phyloP scores from a whole-genome alignment of 2,888 invertebrate species.

The Xylophagus ater region DNA sequence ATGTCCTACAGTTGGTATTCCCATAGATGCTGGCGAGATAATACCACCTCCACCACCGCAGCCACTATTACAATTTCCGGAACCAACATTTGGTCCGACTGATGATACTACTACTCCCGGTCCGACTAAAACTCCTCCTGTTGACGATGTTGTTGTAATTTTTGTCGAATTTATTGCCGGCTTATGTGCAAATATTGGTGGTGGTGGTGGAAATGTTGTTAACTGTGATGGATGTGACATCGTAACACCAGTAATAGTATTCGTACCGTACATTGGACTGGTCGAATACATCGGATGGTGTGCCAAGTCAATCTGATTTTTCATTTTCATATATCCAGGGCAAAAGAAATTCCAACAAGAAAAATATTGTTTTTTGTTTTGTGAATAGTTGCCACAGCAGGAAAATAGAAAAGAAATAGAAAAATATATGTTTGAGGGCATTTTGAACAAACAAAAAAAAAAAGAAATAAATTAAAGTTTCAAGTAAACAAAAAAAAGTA shows the following conservation, averaged over 20 bases:
- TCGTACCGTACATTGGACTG: constrained; percentile 36
- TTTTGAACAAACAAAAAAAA: too few relatives aligned
- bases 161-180: constrained; percentile 23
- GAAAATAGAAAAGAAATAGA: too few relatives aligned
- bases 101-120: neutral
- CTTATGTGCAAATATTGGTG: constrained; percentile 33
- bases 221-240: constrained; percentile 40
- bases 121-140: neutral
- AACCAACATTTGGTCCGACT: too few relatives aligned
- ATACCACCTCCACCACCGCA: constrained; percentile 15
- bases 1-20: constrained; percentile 10
- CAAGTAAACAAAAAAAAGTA: too few relatives aligned
- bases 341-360: too few relatives aligned
- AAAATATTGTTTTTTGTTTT: too few relatives aligned
- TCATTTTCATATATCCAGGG: too few relatives aligned
- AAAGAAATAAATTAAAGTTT: too few relatives aligned
- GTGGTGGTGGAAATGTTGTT: constrained; percentile 37
- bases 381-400: too few relatives aligned
- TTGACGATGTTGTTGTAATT: constrained; percentile 23
- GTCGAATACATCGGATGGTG: constrained; percentile 40
- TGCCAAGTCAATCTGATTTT: constrained; percentile 40
- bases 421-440: too few relatives aligned
- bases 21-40: neutral
- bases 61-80: constrained; percentile 16
- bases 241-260: constrained; percentile 37